Conservation (phyloP, 2,797 vertebrate genomes). For the Smutsia gigantea region DNA sequence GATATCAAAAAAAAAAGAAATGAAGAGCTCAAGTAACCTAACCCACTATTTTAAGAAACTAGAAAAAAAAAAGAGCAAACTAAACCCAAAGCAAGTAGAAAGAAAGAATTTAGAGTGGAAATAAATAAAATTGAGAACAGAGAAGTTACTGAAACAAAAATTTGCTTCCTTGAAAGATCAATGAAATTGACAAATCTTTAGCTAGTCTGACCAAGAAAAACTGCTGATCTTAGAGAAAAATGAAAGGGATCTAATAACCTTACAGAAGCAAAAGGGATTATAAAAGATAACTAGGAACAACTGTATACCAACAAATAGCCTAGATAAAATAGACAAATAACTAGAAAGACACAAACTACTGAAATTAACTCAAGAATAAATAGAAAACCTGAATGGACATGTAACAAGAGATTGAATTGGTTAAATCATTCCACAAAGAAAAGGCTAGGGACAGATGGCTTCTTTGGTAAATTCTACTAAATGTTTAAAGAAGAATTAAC, state of each 20-base stretch:
- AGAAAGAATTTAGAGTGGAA: not conserved
- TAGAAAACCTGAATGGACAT: not conserved
- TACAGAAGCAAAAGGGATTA: not conserved
- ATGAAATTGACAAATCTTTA: not conserved
- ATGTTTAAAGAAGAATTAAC: not conserved
- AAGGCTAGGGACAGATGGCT: not conserved
- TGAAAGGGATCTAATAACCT: not conserved
- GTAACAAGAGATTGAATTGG: not conserved
- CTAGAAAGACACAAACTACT: not conserved
- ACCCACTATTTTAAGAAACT: not conserved
- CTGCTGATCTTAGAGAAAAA: not conserved
- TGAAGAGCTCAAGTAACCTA: not conserved
- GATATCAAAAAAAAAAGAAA: not conserved
- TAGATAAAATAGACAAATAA: not conserved
- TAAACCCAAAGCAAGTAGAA: not conserved
- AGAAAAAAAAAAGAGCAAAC: not conserved
- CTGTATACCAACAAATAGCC: not conserved
- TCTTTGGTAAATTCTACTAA: not conserved
- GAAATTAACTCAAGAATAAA: not conserved
- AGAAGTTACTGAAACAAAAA: not conserved
- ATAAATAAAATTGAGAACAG: not conserved
- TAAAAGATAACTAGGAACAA: not conserved
- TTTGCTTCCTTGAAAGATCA: not conserved
- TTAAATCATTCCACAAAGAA: not conserved
- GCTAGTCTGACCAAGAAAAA: not conserved